Evolutionary conservation across 1,140 invertebrate species (phyloP).

Genomic region (Bombus polaris): DNA sequence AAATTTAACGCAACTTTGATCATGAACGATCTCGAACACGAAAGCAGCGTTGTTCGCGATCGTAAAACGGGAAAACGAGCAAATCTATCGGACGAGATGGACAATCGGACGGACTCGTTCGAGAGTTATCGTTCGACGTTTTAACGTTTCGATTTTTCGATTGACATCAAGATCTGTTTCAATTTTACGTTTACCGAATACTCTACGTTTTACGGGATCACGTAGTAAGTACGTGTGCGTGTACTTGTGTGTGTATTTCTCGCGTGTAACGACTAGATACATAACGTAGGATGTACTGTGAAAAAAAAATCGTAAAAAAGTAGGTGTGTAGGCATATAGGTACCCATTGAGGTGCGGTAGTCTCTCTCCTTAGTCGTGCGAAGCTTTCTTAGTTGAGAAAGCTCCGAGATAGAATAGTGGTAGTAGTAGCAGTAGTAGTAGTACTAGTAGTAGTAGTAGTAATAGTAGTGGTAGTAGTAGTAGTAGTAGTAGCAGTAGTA

Average conservation of each 20-base stretch:
- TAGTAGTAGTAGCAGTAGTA: not conserved
- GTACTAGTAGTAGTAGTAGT: slow-evolving; percentile 3
- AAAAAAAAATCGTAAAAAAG: slow-evolving; percentile 72
- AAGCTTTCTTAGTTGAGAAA: slow-evolving; percentile 79
- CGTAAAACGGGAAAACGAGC: not conserved
- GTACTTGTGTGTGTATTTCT: not conserved
- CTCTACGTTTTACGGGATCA: not conserved
- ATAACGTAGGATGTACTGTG: too few relatives aligned
- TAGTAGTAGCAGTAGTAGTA: slow-evolving; percentile 10
- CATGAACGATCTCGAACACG: not conserved
- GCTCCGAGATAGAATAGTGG: slow-evolving; percentile 72
- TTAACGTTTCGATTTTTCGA: not conserved
- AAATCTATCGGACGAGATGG: not conserved
- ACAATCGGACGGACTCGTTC: slow-evolving; percentile 27
- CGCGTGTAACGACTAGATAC: not conserved
- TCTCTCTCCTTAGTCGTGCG: slow-evolving; percentile 80
- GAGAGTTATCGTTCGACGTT: not conserved
- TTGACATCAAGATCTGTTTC: not conserved
- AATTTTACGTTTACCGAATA: not conserved
- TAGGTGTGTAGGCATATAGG: slow-evolving; percentile 81
- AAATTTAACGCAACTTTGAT: not conserved
- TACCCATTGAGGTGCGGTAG: slow-evolving; percentile 81
- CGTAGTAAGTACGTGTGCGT: not conserved
- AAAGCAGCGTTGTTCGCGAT: not conserved
- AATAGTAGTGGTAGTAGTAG: not conserved